These are phyloP conservation scores for Pantherophis vulpinus DNA, from an alignment of 2,797 vertebrate genomes.

Conservation along the genomic window DNA sequence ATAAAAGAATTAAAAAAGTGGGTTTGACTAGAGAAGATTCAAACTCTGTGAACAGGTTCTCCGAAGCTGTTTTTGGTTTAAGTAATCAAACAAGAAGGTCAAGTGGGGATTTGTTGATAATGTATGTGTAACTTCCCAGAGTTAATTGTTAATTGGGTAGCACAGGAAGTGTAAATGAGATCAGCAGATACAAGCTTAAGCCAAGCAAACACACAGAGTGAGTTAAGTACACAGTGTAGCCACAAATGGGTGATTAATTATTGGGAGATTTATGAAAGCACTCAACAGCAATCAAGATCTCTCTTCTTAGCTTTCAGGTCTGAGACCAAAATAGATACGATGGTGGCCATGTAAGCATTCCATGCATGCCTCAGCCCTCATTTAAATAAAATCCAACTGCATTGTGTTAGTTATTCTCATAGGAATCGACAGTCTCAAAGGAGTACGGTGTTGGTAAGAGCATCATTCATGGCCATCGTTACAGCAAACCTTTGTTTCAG, in stretches of 20 bases:
- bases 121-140: background rate
- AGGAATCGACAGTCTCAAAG: background rate
- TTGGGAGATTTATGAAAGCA: background rate
- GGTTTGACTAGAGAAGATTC: background rate
- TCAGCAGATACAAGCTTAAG: background rate
- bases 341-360: background rate
- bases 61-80: background rate
- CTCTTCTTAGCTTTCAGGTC: background rate
- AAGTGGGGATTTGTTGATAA: constrained; percentile 1
- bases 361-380: background rate
- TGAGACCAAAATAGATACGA: background rate
- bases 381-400: background rate
- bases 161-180: constrained; percentile 6
- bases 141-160: constrained; percentile 5
- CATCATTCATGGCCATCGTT: background rate
- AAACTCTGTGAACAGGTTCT: background rate
- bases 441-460: background rate
- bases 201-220: background rate
- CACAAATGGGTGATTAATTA: constrained; percentile 5
- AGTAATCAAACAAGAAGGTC: constrained; percentile 26
- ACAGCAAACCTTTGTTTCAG: background rate
- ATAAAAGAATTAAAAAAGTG: background rate
- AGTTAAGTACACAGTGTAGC: background rate
- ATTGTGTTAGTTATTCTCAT: background rate
- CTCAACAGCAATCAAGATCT: background rate